Percentiles rank a stretch among this genome's conserved stretches.
Conservation (phyloP, 2,797 vertebrate genomes). For the Mastacembelus armatus region DNA sequence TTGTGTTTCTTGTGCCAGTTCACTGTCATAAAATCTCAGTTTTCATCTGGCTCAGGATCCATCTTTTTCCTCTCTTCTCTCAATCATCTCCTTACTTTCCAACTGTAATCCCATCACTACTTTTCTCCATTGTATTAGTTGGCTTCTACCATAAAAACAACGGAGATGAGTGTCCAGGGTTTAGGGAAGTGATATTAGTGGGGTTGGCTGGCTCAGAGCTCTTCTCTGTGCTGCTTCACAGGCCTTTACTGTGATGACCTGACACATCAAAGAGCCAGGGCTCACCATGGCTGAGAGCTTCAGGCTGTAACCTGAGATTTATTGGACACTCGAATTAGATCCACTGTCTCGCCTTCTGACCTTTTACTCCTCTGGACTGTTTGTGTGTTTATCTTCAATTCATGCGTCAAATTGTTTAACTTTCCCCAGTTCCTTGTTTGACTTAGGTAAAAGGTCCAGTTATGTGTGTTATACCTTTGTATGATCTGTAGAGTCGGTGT, state of each 20-base stretch:
- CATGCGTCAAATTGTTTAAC: not conserved
- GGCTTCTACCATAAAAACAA: constrained; percentile 8
- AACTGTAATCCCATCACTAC: constrained; percentile 17
- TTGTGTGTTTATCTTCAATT: constrained; percentile 35
- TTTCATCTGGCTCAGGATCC: constrained; percentile 31
- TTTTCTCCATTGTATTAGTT: constrained; percentile 24
- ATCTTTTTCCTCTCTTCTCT: constrained; percentile 18
- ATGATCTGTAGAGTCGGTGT: not conserved
- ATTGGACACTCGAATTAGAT: constrained; percentile 70
- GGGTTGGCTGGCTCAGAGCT: constrained; percentile 6
- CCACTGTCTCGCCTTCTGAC: constrained; percentile 57
- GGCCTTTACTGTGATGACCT: constrained; percentile 27
- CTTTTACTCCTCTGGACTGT: constrained; percentile 37
- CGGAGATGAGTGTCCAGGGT: constrained; percentile 28
- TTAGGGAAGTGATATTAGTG: constrained; percentile 41
- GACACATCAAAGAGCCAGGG: constrained; percentile 63
- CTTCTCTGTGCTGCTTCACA: constrained; percentile 18
- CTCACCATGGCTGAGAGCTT: constrained; percentile 40
- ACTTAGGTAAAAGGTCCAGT: not conserved
- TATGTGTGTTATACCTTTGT: not conserved
- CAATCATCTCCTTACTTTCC: constrained; percentile 49
- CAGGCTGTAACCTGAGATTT: constrained; percentile 75
- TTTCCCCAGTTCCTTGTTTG: not conserved
- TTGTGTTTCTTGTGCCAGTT: not conserved
- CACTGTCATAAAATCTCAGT: constrained; percentile 33